phyloP scores from a whole-genome alignment of 2,113 vertebrate species.

The Pterocles orientalis region DNA sequence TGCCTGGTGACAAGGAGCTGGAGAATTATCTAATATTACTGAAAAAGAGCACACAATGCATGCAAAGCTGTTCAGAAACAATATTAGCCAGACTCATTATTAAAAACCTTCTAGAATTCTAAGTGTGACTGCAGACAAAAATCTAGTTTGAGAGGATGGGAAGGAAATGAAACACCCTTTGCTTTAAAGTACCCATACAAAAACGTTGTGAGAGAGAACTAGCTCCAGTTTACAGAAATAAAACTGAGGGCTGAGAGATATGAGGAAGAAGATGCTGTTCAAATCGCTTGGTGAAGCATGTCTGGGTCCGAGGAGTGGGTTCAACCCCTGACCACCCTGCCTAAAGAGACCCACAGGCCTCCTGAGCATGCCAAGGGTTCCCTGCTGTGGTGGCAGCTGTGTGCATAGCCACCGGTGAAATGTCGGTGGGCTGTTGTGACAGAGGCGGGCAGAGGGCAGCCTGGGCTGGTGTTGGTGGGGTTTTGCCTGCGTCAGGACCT shows the following conservation, averaged over 20 bases:
- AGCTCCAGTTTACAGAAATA: constrained; percentile 6
- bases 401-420: fast-evolving
- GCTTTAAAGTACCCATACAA: not conserved
- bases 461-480: not conserved
- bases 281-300: fast-evolving
- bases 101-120: constrained; percentile 62
- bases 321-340: not conserved
- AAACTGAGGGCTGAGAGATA: not conserved
- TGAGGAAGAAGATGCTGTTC: not conserved
- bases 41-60: not conserved
- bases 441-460: not conserved
- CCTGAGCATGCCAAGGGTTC: fast-evolving
- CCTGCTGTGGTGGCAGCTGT: fast-evolving
- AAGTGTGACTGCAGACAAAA: constrained; percentile 58
- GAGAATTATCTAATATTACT: constrained; percentile 56
- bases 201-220: not conserved
- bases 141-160: constrained; percentile 30
- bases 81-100: constrained; percentile 52
- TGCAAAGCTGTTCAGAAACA: constrained; percentile 52
- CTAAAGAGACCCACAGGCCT: not conserved
- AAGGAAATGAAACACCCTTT: constrained; percentile 71
- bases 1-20: constrained; percentile 36
- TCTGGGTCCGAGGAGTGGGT: not conserved
- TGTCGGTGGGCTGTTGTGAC: fast-evolving
- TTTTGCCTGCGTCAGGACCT: not conserved